These are phyloP conservation scores for Papilio protenor DNA, from an alignment of 2,888 invertebrate species.

Conservation along the genomic window DNA sequence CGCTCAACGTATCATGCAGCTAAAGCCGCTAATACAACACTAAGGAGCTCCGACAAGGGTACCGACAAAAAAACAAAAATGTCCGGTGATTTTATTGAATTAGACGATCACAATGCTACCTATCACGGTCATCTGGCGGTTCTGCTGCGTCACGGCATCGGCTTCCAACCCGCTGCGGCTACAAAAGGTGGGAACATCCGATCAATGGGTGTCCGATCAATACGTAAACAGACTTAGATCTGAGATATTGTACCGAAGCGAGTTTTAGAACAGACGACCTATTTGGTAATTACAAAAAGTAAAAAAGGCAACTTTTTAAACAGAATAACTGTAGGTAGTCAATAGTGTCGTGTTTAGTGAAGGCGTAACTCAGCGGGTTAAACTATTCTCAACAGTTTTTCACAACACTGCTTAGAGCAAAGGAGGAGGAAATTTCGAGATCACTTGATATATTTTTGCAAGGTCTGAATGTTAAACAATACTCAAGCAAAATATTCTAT, in stretches of 20 bases:
- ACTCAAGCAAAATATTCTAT: no score
- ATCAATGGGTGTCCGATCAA: conserved; percentile 81
- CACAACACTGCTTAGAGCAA: background rate
- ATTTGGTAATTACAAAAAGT: background rate
- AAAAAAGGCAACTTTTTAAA: background rate
- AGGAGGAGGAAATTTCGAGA: background rate
- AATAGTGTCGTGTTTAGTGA: background rate
- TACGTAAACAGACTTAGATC: conserved; percentile 70
- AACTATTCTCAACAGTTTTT: background rate
- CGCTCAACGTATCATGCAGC: conserved; percentile 65
- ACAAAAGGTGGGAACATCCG: conserved; percentile 82
- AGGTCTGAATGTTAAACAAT: background rate
- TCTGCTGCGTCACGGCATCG: conserved; percentile 72
- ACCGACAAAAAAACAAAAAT: conserved; percentile 82
- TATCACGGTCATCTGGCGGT: conserved; percentile 61
- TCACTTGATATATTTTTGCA: background rate
- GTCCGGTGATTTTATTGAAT: conserved; percentile 83
- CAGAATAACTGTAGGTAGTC: background rate
- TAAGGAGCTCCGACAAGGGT: conserved; percentile 73
- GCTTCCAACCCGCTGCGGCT: conserved; percentile 68
- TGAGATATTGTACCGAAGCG: conserved; percentile 46
- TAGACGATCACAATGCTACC: conserved; percentile 79
- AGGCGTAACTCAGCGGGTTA: background rate
- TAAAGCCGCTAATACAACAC: conserved; percentile 73
- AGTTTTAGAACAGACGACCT: conserved; percentile 3